Base-by-base conservation (phyloP, 2,113 vertebrate genomes). In the Nesospiza acunhae region DNA sequence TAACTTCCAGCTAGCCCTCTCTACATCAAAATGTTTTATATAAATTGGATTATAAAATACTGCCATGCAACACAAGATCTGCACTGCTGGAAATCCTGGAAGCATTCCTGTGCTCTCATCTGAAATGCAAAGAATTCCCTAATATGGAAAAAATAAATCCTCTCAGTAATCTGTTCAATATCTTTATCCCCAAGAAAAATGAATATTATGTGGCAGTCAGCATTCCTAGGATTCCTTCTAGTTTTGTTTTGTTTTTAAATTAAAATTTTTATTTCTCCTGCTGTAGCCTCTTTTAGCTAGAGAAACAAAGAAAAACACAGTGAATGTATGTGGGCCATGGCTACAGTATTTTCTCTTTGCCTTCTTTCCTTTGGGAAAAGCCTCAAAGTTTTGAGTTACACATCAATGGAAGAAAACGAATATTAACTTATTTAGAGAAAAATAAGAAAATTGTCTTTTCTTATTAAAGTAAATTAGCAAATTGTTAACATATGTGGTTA, bases 41-140 rank as follows among this genome's bases (percentile, higher is more conserved):
- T n/a, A 73, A 66, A 83, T 55, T 66, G 37, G 42, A 66, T 91
- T 91, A 89, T 77, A 62, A 93, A 89, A 87, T 44, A 49, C 15
- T 77, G 35, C 75, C 44, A 64, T 10, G 49, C 27, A 89, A 67
- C 0, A 8, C 0, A 3, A 77, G 42, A 46, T 49, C 42, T 9
- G 3, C 31, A 3, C 41, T 59, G 53, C 55, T 66, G 46, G 41
- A 81, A 78, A 73, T 23, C 47, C n/a, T 91, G 50, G 83, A 63
- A 93, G 41, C 63, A 64, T 91, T 96, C 70, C 55, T 76, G 41
- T 14, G 9, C 59, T 87, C 74, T 96, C 70, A 76, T 87, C 33
- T 89, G 78, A 94, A 95, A 94, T 90, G 90, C 94, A 89, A 94
- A 94, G 75, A 91, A 93, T 89, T 96, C 78, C 77, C 67, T 90